Evolutionary conservation across 53 echinoderm and acorn worm species (phyloP).

Genomic region (Zoroaster sp.): DNA sequence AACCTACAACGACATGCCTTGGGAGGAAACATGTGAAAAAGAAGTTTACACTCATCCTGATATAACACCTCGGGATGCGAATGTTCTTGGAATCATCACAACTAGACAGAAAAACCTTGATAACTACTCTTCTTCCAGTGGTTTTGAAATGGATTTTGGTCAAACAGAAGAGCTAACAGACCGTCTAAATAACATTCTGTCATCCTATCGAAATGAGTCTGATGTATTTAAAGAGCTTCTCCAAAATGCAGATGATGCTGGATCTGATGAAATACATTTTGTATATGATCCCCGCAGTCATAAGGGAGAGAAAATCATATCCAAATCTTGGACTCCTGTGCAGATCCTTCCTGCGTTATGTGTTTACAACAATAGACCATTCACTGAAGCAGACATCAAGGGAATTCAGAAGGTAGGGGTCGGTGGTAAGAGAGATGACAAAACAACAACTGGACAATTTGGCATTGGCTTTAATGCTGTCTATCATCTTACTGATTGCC

Average conservation of each 20-base stretch:
- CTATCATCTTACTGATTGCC: slow-evolving; percentile 92
- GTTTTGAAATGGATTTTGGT: slow-evolving; percentile 72
- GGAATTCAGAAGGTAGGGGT: slow-evolving; percentile 89
- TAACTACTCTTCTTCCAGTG: not conserved
- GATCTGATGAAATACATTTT: slow-evolving; percentile 85
- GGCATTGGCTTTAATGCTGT: slow-evolving; percentile 88
- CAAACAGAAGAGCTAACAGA: slow-evolving; percentile 83
- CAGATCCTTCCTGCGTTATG: slow-evolving; percentile 68
- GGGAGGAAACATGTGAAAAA: not conserved
- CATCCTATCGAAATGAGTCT: slow-evolving; percentile 75
- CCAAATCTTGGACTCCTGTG: slow-evolving; percentile 42
- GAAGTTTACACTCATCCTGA: slow-evolving; percentile 23
- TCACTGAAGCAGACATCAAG: slow-evolving; percentile 79
- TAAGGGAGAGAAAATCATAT: slow-evolving; percentile 48
- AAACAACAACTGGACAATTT: slow-evolving; percentile 62
- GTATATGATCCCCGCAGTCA: slow-evolving; percentile 80
- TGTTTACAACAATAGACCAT: slow-evolving; percentile 81
- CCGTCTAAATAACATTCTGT: slow-evolving; percentile 76
- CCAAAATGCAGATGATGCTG: slow-evolving; percentile 97
- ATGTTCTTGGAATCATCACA: slow-evolving; percentile 54
- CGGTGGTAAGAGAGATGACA: slow-evolving; percentile 73
- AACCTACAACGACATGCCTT: slow-evolving; percentile 44
- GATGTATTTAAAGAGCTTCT: slow-evolving; percentile 91
- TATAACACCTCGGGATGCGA: slow-evolving; percentile 40
- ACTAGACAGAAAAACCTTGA: slow-evolving; percentile 49